A percentile compares a stretch with the other conserved stretches of the same genome.
Evolutionary conservation across 2,797 vertebrate species (phyloP).

Genomic region (Aulostomus chinensis): DNA sequence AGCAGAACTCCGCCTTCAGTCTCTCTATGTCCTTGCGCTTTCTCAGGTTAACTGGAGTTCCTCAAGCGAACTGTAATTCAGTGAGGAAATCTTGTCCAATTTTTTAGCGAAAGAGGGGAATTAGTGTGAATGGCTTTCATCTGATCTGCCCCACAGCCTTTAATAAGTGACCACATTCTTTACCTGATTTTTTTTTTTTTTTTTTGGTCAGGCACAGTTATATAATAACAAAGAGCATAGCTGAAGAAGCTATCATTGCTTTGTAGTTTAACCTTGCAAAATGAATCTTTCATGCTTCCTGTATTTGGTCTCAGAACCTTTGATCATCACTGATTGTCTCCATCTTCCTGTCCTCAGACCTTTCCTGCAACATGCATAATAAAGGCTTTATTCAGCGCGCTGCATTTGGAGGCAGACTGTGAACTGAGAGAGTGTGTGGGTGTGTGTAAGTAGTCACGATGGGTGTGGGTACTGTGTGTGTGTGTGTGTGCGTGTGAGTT

Average conservation of each 20-base stretch:
- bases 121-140: background rate
- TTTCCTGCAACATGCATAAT: conserved; percentile 14
- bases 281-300: conserved; percentile 29
- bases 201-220: conserved; percentile 4
- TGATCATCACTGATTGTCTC: conserved; percentile 42
- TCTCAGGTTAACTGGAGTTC: background rate
- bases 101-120: background rate
- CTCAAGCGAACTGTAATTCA: conserved; percentile 9
- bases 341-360: conserved; percentile 17
- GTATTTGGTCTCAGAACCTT: conserved; percentile 17
- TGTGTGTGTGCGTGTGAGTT: conserved; percentile 28
- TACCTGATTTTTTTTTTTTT: conserved; percentile 16
- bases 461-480: conserved; percentile 10
- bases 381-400: conserved; percentile 7
- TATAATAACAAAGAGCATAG: conserved; percentile 20
- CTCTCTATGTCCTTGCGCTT: background rate
- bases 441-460: conserved; percentile 9
- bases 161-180: conserved; percentile 13
- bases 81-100: conserved; percentile 3
- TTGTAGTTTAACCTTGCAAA: conserved; percentile 27
- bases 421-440: conserved; percentile 20
- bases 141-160: conserved; percentile 4
- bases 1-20: background rate
- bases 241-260: conserved; percentile 17
- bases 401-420: conserved; percentile 32